Percentiles rank a stretch among this genome's conserved stretches.
These are phyloP conservation scores for Rana temporaria DNA, from an alignment of 2,113 vertebrate genomes.

Conservation along the genomic window DNA sequence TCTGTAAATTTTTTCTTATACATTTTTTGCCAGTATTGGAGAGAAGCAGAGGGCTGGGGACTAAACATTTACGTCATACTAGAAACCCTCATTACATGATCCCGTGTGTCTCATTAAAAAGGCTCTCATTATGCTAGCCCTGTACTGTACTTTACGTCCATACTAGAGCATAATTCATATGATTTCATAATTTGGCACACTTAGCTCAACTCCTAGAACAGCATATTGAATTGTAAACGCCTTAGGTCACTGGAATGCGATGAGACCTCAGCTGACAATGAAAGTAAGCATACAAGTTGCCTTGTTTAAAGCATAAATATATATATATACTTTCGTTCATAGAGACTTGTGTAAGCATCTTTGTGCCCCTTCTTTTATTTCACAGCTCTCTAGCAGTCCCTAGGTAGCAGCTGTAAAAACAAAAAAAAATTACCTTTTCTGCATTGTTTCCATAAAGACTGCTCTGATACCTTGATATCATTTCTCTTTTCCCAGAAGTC, in stretches of 20 bases:
- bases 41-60: too few relatives aligned
- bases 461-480: too few relatives aligned
- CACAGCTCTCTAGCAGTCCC: too few relatives aligned
- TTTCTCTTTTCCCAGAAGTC: too few relatives aligned
- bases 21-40: too few relatives aligned
- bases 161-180: conserved; percentile 18
- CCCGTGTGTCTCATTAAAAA: conserved; percentile 6
- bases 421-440: too few relatives aligned
- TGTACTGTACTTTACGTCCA: conserved; percentile 36
- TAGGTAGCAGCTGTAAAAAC: too few relatives aligned
- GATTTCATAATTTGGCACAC: conserved; percentile 49
- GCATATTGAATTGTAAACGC: conserved; percentile 24
- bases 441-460: too few relatives aligned
- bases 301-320: conserved; percentile 15
- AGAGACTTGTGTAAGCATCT: too few relatives aligned
- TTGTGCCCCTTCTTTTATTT: too few relatives aligned
- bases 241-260: conserved; percentile 43
- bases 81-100: neutral
- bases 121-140: conserved; percentile 9
- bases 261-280: conserved; percentile 39
- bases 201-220: neutral
- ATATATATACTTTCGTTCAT: too few relatives aligned
- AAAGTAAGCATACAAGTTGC: neutral
- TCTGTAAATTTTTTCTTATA: too few relatives aligned
- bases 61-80: neutral